Evolutionary conservation across 2,888 invertebrate genomes (phyloP).

Genomic region (Vannuccia rotundouncinata): DNA sequence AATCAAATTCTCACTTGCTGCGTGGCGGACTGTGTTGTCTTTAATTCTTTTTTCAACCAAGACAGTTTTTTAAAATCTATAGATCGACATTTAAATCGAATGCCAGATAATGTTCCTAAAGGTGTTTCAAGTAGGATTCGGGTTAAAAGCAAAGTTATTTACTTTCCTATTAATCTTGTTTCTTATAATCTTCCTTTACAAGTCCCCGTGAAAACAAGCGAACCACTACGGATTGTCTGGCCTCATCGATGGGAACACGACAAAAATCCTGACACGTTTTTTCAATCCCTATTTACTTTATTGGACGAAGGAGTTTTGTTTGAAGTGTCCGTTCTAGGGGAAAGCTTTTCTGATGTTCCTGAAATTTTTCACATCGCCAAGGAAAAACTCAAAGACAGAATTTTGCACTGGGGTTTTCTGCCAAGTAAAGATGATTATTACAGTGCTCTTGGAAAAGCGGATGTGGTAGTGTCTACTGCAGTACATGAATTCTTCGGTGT

Average conservation of each 20-base stretch:
- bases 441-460: constrained; percentile 60
- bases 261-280: constrained; percentile 66
- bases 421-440: constrained; percentile 62
- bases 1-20: constrained; percentile 68
- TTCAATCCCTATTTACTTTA: constrained; percentile 57
- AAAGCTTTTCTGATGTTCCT: constrained; percentile 62
- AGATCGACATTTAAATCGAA: constrained; percentile 62
- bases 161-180: constrained; percentile 60
- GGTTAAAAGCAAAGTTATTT: constrained; percentile 63
- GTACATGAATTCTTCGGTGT: constrained; percentile 72
- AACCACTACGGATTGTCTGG: constrained; percentile 64
- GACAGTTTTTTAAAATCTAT: constrained; percentile 65
- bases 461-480: constrained; percentile 68
- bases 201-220: not conserved
- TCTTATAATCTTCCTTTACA: not conserved
- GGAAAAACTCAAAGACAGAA: constrained; percentile 51
- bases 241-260: constrained; percentile 74
- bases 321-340: constrained; percentile 62
- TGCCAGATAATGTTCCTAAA: constrained; percentile 64
- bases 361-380: constrained; percentile 62
- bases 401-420: constrained; percentile 63
- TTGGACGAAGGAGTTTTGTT: constrained; percentile 61
- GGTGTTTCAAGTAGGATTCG: constrained; percentile 60
- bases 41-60: constrained; percentile 68
- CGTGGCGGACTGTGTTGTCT: constrained; percentile 65